A percentile compares a stretch with the other conserved stretches of the same genome.
phyloP scores from a whole-genome alignment of 2,888 invertebrate species.

The Macrophya alboannulata region DNA sequence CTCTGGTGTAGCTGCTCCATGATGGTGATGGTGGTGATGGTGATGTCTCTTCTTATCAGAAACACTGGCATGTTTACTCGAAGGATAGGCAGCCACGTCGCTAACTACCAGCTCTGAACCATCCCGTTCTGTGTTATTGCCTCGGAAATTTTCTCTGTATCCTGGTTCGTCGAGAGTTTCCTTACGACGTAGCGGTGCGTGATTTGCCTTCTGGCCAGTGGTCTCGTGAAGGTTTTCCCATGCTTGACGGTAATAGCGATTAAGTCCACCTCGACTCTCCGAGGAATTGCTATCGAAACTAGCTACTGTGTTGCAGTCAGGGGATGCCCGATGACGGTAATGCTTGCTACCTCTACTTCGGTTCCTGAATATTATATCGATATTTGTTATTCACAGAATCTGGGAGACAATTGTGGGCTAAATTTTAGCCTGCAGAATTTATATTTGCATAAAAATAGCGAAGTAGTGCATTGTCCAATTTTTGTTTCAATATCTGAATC shows the following conservation, averaged over 20 bases:
- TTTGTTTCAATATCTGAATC: neutral
- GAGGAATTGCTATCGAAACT: slow-evolving; percentile 94
- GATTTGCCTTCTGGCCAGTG: slow-evolving; percentile 84
- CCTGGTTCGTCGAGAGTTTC: slow-evolving; percentile 87
- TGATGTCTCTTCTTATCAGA: slow-evolving; percentile 87
- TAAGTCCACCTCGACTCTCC: slow-evolving; percentile 91
- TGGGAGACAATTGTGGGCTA: neutral
- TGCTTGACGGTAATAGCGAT: slow-evolving; percentile 94
- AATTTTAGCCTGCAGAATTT: neutral
- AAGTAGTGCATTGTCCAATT: neutral
- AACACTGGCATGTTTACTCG: slow-evolving; percentile 80
- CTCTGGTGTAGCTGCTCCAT: slow-evolving; percentile 81
- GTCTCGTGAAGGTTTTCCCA: slow-evolving; percentile 96
- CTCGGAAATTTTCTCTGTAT: slow-evolving; percentile 77
- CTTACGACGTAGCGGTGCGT: slow-evolving; percentile 85
- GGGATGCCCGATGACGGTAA: slow-evolving; percentile 93
- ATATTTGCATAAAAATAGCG: neutral
- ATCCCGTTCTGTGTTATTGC: slow-evolving; percentile 81
- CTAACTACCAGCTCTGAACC: slow-evolving; percentile 90
- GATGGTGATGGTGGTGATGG: slow-evolving; percentile 89
- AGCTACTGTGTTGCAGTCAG: slow-evolving; percentile 95
- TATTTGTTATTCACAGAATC: neutral
- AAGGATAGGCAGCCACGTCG: slow-evolving; percentile 81
- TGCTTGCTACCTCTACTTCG: slow-evolving; percentile 89
- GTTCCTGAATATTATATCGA: slow-evolving; percentile 82